phyloP scores from a whole-genome alignment of 2,113 vertebrate genomes.

The Phoxinus phoxinus region DNA sequence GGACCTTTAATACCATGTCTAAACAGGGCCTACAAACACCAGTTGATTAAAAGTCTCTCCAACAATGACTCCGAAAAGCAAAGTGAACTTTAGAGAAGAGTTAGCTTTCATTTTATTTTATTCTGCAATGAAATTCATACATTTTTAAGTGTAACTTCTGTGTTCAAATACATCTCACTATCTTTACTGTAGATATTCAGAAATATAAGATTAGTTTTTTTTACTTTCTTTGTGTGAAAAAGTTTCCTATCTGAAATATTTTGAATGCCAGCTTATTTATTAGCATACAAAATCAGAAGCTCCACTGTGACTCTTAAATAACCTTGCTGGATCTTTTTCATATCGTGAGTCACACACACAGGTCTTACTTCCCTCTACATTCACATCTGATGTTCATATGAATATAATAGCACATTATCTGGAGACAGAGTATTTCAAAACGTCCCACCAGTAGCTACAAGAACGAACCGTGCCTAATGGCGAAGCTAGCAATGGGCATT shows the following conservation, averaged over 20 bases:
- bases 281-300: not conserved
- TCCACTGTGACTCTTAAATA: not conserved
- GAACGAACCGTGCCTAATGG: not conserved
- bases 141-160: not conserved
- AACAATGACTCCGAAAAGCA: not conserved
- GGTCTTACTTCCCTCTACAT: not conserved
- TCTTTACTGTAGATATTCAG: not conserved
- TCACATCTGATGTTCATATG: constrained; percentile 2
- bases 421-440: not conserved
- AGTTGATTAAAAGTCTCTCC: not conserved
- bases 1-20: too few species aligned
- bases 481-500: not conserved
- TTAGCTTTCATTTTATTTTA: not conserved
- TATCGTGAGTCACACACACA: not conserved
- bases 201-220: not conserved
- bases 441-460: not conserved
- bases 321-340: not conserved
- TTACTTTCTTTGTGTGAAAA: not conserved
- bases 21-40: too few species aligned
- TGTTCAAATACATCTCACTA: not conserved
- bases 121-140: not conserved
- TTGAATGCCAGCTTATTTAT: not conserved
- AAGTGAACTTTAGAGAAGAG: not conserved
- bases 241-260: not conserved
- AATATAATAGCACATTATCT: constrained; percentile 14